Percentiles rank a stretch among this genome's conserved stretches.
phyloP scores from a whole-genome alignment of 2,888 invertebrate species.

The Lutraria lutraria region DNA sequence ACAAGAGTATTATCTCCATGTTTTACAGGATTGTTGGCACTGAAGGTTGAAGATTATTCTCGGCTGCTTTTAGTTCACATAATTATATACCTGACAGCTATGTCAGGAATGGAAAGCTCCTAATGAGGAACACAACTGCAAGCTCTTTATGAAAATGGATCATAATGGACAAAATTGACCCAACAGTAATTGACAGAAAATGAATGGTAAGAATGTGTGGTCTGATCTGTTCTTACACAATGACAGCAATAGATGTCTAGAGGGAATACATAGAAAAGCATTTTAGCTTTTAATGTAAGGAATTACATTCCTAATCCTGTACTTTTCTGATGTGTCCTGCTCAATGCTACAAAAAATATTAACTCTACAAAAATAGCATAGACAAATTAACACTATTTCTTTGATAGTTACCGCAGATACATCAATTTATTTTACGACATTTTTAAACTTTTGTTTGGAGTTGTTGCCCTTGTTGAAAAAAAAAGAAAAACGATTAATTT shows the following conservation, averaged over 20 bases:
- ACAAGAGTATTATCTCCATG: not conserved
- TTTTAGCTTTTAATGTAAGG: not conserved
- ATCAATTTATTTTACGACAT: no score
- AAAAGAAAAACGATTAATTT: no score
- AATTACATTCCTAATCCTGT: not conserved
- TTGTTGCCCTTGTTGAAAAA: no score
- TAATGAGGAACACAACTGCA: not conserved
- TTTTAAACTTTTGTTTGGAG: no score
- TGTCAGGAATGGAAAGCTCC: not conserved
- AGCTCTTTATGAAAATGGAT: constrained; percentile 10
- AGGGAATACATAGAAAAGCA: not conserved
- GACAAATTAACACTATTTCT: no score
- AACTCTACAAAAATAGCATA: no score
- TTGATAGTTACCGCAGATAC: no score
- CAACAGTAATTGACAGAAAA: not conserved
- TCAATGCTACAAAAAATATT: no score
- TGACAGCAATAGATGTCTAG: not conserved
- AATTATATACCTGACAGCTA: not conserved
- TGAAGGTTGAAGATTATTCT: not conserved
- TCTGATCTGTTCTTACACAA: not conserved
- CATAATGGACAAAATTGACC: not conserved
- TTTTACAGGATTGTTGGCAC: not conserved
- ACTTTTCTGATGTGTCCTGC: no score
- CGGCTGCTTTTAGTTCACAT: not conserved
- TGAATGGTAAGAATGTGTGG: constrained; percentile 1